These are phyloP conservation scores for Nephrotoma appendiculata DNA, from an alignment of 2,888 invertebrate genomes.

Conservation along the genomic window DNA sequence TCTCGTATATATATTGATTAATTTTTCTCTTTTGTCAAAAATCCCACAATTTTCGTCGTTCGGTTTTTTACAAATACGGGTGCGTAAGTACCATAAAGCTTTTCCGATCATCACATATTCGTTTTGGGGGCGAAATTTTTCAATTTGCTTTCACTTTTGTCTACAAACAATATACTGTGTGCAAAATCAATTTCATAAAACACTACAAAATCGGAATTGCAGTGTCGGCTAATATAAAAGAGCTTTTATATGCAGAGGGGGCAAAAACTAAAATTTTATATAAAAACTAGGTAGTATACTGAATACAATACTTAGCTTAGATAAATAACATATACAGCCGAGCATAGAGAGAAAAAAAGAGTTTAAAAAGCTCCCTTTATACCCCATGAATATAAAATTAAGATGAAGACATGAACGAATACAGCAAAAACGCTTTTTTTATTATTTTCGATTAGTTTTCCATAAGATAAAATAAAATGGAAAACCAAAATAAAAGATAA, in stretches of 20 bases:
- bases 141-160: neutral
- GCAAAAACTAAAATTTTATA: too few relatives aligned
- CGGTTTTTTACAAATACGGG: neutral
- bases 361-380: too few relatives aligned
- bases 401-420: neutral
- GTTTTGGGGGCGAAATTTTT: neutral
- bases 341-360: too few relatives aligned
- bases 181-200: neutral
- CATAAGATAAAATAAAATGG: neutral
- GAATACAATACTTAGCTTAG: too few relatives aligned
- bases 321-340: too few relatives aligned
- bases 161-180: neutral
- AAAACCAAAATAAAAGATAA: neutral
- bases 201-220: neutral
- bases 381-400: neutral
- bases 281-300: too few relatives aligned
- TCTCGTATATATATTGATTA: neutral
- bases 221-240: neutral
- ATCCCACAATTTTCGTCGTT: neutral
- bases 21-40: neutral
- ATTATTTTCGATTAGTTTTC: neutral
- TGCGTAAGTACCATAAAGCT: neutral
- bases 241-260: too few relatives aligned
- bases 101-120: neutral
- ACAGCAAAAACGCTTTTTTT: neutral